Percentiles rank a stretch among this genome's conserved stretches.
phyloP scores from a whole-genome alignment of 1,140 invertebrate species.

The Tetramorium simillimum region DNA sequence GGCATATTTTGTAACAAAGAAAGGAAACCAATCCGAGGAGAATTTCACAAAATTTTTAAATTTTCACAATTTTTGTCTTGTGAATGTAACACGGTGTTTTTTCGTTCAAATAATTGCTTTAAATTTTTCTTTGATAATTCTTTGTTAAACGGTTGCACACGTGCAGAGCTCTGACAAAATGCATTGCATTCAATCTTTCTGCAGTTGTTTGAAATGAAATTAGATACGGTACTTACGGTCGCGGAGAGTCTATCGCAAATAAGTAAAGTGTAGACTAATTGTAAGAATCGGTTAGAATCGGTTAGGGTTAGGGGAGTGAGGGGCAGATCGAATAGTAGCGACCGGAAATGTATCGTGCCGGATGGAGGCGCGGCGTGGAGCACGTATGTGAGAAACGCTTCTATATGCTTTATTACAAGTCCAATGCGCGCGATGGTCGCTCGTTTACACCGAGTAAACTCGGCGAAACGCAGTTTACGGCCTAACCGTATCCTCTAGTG shows the following conservation, averaged over 20 bases:
- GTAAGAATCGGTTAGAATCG: conserved; percentile 4
- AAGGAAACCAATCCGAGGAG: not conserved
- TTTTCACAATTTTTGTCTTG: too few species aligned
- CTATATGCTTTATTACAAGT: conserved; percentile 67
- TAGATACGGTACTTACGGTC: not conserved
- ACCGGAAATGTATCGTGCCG: conserved; percentile 66
- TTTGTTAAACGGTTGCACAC: not conserved
- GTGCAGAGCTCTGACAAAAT: too few species aligned
- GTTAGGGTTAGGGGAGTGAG: not conserved
- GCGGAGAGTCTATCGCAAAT: not conserved
- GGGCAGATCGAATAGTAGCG: conserved; percentile 52
- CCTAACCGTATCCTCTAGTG: conserved; percentile 32
- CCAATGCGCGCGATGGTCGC: conserved; percentile 28
- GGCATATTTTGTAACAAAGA: not conserved
- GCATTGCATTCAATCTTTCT: conserved; percentile 6
- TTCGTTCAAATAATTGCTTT: not conserved
- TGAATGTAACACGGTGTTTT: not conserved
- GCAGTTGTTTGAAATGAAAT: not conserved
- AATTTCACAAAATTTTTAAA: too few species aligned
- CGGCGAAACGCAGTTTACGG: conserved; percentile 65
- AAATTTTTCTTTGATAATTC: not conserved
- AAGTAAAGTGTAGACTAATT: not conserved
- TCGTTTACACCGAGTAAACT: conserved; percentile 73
- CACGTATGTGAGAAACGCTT: conserved; percentile 42
- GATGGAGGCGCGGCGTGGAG: conserved; percentile 3